These are phyloP conservation scores for Andrena flavipes DNA, from an alignment of 2,888 invertebrate genomes.

Conservation along the genomic window DNA sequence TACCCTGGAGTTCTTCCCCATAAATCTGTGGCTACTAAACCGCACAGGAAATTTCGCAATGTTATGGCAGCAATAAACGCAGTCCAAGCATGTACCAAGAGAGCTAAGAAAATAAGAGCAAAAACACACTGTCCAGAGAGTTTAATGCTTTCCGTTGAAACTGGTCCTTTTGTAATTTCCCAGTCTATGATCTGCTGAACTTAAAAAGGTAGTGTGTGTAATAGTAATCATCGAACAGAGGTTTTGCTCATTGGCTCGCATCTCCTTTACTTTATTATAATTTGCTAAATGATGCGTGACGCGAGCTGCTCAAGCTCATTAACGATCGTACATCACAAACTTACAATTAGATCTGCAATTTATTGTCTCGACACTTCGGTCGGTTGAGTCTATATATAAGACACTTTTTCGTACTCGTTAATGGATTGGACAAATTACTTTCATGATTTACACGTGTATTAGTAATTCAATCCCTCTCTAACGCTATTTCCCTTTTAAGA, in stretches of 20 bases:
- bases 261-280: background rate
- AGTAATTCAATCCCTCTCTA: no score
- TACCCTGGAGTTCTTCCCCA: background rate
- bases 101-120: background rate
- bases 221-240: background rate
- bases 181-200: background rate
- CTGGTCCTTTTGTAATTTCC: background rate
- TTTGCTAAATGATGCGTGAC: background rate
- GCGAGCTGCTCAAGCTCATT: background rate
- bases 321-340: background rate
- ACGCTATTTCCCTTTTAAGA: no score
- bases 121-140: background rate
- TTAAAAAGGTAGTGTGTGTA: background rate
- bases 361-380: background rate
- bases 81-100: background rate
- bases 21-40: background rate
- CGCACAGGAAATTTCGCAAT: constrained; percentile 9
- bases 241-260: background rate
- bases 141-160: constrained; percentile 5
- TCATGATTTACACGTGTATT: background rate
- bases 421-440: background rate
- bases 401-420: background rate
- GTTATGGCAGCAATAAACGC: background rate
- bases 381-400: background rate
- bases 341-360: background rate